Base-by-base conservation (phyloP, 2,888 invertebrate genomes). In the Cyclophora punctaria region DNA sequence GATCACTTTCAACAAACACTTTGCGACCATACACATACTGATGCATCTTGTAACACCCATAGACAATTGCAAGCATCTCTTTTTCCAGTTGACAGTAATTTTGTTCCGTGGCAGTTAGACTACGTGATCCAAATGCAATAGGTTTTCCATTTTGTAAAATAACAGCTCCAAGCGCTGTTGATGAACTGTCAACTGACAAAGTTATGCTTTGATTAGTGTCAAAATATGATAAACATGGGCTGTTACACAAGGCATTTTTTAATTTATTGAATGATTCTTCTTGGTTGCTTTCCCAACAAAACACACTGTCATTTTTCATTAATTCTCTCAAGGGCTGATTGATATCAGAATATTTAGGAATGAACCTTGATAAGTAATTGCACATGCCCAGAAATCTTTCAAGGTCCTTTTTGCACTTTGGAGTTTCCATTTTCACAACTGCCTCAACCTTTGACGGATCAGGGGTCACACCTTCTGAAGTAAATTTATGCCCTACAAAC, bases 1-100 rank as follows among this genome's bases (percentile, higher is more conserved):
- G 67, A 41, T 71, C 69, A 0, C 60, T 59, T 34, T 69, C 56
- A 0, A 70, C 20, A 20, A 20, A 2, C 20, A 20, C 20, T 20
- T 20, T 20, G 20, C 20, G 20, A 20, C 20, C 20, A 20, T 20
- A 20, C 20, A 20, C 20, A 20, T 20, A 20, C 20, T 20, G 20
- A 20, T 20, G 56, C 37, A 53, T 51, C 41, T 55, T 56, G 1
- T 7, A 42, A 6, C 41, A 41, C 3, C 52, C 53, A 49, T 50
- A 57, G 3, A 52, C n/a, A 7, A 57, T 48, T 3, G 54, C 50
- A 3, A 49, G 7, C 3, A 50, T 7, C 35, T 57, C 52, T 46
- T 54, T 54, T 33, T 57, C 48, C 5, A 54, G 49, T 52, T 54
- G 57, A 4, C 44, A 41, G 34, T 54, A 54, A 34, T 51, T 46